Base-by-base conservation (phyloP, 2,113 vertebrate species). In the Notarius lentiginosus region DNA sequence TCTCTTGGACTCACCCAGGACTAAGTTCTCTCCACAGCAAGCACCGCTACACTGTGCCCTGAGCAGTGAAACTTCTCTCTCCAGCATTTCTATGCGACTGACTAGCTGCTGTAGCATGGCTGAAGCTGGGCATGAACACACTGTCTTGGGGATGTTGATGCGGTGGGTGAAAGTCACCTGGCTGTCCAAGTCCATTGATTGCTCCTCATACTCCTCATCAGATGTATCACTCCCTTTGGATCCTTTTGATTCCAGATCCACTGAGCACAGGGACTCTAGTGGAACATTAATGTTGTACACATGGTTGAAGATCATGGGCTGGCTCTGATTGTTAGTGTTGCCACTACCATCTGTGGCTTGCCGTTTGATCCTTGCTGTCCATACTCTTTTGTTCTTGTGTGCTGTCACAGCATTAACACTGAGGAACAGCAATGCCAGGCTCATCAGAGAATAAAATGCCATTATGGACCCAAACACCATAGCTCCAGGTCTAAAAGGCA, bases 261-360 rank as follows among this genome's bases (percentile, higher is more conserved):
- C 95, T 0, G 97, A 96, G 93, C 98, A 99, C 86, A 98, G 95
- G 63, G 96, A 97, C 91, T 98, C 97, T 91, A 96, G 72, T 0
- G 98, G 98, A 61, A 99, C 95, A 6, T 99, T 98, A 89, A 98
- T 98, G 94, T 98, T 99, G 93, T 99, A 99, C 87, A 99, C 95
- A 15, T 99, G 98, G 94, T 98, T 98, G 92, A 99, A 99, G 91
- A 98, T 94, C 93, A 99, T 91, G 0, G 98, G 95, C 89, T 97
- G 96, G 0, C 95, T 98, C 91, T 96, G 96, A 92, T 95, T 97
- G 91, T 91, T 84, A 30, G 91, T 65, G 14, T 92, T 89, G 5
- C 91, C 89, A 10, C 92, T 93, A 76, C 93, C 91, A 30, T 93
- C 95, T 15, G 90, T 86, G 0, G 73, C 90, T 53, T 96, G 95